Evolutionary conservation across 2,113 vertebrate species (phyloP), one percentile per base, ranked within the genome.

Genomic region (Stigmatopora nigra): DNA sequence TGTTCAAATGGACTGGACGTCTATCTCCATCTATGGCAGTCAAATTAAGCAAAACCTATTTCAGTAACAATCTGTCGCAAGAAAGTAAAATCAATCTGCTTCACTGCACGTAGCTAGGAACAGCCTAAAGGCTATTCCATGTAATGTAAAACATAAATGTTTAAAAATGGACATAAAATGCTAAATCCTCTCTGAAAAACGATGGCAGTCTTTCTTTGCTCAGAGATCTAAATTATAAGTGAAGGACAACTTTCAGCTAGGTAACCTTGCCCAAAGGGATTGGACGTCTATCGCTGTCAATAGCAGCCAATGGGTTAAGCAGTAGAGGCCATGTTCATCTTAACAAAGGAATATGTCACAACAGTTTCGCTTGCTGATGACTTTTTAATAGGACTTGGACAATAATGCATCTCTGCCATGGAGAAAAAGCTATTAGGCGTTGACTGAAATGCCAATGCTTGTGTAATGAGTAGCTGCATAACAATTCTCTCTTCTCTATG

Each of bases 1-100:
- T 41, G 38, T 8, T 41, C 38, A 41, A 31, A 31, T 41, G 38
- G 38, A 41, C 9, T 41, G 38, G 38, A 41, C 9, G 38, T 41
- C 38, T 41, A 10, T 41, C 38, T 4, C 38, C 38, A 10, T 41
- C 38, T 8, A 41, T 41, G 38, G 9, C 38, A 41, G 38, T 41
- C 38, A 41, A 41, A 41, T 41, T 41, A 41, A 41, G 38, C 38
- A 41, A 41, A 41, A 8, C 38, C 38, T 41, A 41, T 41, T 41
- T 22, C 15, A 13, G 13, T 56, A 56, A 11, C 20, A 61, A 61
- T 45, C n/a, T 0, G 12, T 20, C 44, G 38, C n/a, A 15, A 65
- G 41, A 76, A 66, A 69, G 72, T 75, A 22, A 58, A 78, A 80
- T 76, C 74, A 69, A 63, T 25, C 58, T 36, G 38, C 55, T 62